Evolutionary conservation across 2,113 vertebrate species (phyloP).

Genomic region (Nothoprocta perdicaria): DNA sequence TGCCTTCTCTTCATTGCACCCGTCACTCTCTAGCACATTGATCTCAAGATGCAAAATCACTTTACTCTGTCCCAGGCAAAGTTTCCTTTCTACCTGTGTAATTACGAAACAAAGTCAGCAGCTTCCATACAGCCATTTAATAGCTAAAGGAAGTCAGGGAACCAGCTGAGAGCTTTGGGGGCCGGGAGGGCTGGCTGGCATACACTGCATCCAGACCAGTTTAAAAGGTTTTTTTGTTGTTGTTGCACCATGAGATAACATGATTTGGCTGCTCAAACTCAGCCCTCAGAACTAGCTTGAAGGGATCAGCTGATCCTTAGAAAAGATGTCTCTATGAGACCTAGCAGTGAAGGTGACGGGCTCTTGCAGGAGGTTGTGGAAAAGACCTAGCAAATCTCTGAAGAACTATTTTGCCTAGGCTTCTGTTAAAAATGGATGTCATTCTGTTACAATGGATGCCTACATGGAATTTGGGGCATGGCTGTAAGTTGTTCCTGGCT

Average conservation of each 20-base stretch:
- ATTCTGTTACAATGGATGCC: background rate
- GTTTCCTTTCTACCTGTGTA: background rate
- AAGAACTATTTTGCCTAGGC: background rate
- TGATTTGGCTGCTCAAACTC: background rate
- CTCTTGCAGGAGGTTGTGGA: background rate
- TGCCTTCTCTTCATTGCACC: background rate
- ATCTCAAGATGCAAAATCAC: conserved; percentile 17
- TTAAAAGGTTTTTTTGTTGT: background rate
- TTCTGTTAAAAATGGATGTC: background rate
- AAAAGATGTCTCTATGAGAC: background rate
- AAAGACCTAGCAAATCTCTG: background rate
- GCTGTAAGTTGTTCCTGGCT: background rate
- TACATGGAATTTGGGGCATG: background rate
- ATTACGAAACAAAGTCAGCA: background rate
- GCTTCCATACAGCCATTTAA: background rate
- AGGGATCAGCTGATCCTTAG: background rate
- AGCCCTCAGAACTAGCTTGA: background rate
- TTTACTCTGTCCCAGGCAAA: background rate
- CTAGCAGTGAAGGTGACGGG: background rate
- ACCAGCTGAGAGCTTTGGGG: background rate
- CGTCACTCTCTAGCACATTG: background rate
- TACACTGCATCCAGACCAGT: background rate
- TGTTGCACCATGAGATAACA: background rate
- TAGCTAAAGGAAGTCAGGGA: background rate
- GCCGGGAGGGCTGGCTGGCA: background rate